These are phyloP conservation scores for Puma concolor DNA, from an alignment of 2,113 vertebrate species.

Conservation along the genomic window DNA sequence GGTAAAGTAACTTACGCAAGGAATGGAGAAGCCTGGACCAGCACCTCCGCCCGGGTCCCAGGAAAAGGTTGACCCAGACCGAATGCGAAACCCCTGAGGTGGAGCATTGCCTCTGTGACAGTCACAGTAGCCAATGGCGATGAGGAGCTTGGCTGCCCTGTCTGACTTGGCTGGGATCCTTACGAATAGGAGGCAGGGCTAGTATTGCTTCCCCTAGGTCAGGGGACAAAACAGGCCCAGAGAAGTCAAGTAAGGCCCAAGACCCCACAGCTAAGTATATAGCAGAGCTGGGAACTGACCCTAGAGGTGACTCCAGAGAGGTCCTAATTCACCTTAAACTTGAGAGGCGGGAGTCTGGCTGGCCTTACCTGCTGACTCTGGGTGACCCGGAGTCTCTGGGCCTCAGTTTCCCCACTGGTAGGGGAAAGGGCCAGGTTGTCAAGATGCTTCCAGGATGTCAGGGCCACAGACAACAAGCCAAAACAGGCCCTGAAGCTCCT, in stretches of 20 bases:
- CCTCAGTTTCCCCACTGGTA: not conserved
- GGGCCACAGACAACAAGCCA: not conserved
- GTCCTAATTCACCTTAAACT: not conserved
- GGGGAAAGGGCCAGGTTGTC: not conserved
- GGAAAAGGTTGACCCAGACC: accelerated
- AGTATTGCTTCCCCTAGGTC: not conserved
- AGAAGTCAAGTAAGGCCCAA: not conserved
- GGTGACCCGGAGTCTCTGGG: not conserved
- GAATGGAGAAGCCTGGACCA: not conserved
- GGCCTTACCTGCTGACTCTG: not conserved
- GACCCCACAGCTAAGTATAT: not conserved
- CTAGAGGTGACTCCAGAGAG: not conserved
- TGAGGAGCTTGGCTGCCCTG: too few species aligned
- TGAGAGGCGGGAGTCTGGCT: not conserved
- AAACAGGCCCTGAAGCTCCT: not conserved
- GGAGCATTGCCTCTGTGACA: not conserved
- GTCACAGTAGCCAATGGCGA: not conserved
- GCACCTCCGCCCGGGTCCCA: not conserved
- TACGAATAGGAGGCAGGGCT: not conserved
- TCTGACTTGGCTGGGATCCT: not conserved
- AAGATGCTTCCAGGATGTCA: not conserved
- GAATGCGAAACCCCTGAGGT: not conserved
- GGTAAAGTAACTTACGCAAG: not conserved
- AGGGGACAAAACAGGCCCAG: not conserved
- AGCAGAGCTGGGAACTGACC: not conserved